Conservation (phyloP, 2,888 invertebrate species). For the Caenorhabditis becei region DNA sequence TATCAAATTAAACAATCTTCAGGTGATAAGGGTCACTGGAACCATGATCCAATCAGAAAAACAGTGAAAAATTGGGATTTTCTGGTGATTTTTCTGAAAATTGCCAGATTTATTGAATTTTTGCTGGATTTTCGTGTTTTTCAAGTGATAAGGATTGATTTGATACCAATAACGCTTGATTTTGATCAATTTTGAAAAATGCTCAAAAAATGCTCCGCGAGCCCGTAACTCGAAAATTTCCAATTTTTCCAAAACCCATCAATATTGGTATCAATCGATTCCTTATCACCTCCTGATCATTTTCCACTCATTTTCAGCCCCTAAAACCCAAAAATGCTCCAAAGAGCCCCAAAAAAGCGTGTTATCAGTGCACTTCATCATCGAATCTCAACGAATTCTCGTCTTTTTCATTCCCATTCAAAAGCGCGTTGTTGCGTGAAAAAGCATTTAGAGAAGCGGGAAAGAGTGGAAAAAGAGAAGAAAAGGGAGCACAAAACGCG, state of each 20-base stretch:
- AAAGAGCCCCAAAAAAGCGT: too few species aligned
- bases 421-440: constrained; percentile 31
- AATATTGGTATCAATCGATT: background rate
- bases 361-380: background rate
- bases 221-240: background rate
- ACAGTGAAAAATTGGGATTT: too few species aligned
- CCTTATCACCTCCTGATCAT: background rate
- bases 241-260: background rate
- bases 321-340: background rate
- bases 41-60: too few species aligned
- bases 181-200: background rate
- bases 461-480: background rate
- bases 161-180: background rate
- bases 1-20: too few species aligned
- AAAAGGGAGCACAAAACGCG: too few species aligned
- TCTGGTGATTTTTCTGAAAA: too few species aligned
- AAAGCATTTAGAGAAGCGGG: constrained; percentile 4
- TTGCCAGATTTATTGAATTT: too few species aligned
- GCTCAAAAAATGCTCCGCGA: background rate
- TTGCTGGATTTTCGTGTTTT: too few species aligned
- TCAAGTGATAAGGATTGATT: too few species aligned
- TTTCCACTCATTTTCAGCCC: background rate
- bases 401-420: background rate
- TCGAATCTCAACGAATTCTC: background rate
- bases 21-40: too few species aligned